Conservation (phyloP, 2,888 invertebrate genomes). For the Syrista parreyssii region DNA sequence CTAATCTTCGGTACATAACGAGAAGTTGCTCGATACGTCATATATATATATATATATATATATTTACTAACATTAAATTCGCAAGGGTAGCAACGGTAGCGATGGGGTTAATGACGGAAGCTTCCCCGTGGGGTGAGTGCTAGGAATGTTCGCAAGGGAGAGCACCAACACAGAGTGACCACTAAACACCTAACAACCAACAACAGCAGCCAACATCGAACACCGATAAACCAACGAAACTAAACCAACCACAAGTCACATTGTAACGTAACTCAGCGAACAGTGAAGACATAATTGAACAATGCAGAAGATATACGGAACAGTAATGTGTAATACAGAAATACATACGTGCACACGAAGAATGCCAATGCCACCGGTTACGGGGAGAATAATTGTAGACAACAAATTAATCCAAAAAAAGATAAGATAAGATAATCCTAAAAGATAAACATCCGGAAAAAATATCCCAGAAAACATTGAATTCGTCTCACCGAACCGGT, state of each 20-base stretch:
- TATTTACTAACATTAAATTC: conserved; percentile 14
- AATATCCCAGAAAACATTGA: background rate
- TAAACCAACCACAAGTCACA: conserved; percentile 63
- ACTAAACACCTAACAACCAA: conserved; percentile 65
- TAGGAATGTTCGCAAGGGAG: conserved; percentile 42
- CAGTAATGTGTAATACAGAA: conserved; percentile 29
- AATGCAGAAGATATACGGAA: conserved; percentile 25
- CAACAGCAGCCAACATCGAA: conserved; percentile 65
- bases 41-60: background rate
- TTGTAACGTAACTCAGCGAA: conserved; percentile 59
- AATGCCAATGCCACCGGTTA: conserved; percentile 31
- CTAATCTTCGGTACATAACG: background rate
- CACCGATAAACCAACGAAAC: conserved; percentile 63
- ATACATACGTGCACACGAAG: conserved; percentile 44
- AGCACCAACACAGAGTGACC: conserved; percentile 62
- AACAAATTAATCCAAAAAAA: too few species aligned
- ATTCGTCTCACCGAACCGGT: background rate
- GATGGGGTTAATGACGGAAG: conserved; percentile 28
- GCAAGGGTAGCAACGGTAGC: conserved; percentile 29
- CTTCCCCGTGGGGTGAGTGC: conserved; percentile 19
- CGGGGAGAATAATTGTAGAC: background rate
- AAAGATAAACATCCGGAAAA: background rate
- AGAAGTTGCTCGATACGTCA: background rate
- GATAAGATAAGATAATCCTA: background rate
- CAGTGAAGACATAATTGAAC: conserved; percentile 57